phyloP scores from a whole-genome alignment of 2,888 invertebrate species.

The Blastobasis lacticolella region DNA sequence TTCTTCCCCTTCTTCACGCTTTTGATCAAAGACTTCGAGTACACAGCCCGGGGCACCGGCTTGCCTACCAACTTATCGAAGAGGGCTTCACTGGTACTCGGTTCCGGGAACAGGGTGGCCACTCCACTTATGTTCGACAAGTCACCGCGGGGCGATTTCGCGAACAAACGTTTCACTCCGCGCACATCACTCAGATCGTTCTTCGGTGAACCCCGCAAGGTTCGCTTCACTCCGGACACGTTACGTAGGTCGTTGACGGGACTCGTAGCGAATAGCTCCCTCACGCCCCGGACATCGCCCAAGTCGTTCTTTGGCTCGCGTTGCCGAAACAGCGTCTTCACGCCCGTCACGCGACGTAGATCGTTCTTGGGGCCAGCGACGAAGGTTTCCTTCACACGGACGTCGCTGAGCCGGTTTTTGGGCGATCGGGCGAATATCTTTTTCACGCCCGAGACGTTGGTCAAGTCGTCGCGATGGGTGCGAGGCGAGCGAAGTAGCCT shows the following conservation, averaged over 20 bases:
- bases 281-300: constrained; percentile 49
- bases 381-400: constrained; percentile 50
- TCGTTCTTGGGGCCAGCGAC: constrained; percentile 37
- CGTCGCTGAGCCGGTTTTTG: constrained; percentile 40
- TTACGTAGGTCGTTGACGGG: constrained; percentile 44
- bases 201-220: constrained; percentile 30
- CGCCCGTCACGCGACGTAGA: constrained; percentile 30
- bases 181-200: constrained; percentile 47
- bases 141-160: constrained; percentile 13
- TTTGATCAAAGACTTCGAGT: constrained; percentile 43
- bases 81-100: constrained; percentile 19
- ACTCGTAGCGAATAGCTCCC: constrained; percentile 37
- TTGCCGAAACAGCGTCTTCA: constrained; percentile 26
- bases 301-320: constrained; percentile 34
- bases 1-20: constrained; percentile 16
- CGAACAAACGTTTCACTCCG: constrained; percentile 40
- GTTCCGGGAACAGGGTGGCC: constrained; percentile 41
- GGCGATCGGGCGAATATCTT: constrained; percentile 43
- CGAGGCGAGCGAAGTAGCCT: constrained; percentile 34
- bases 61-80: constrained; percentile 45
- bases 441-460: constrained; percentile 52
- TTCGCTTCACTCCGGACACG: constrained; percentile 47
- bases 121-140: constrained; percentile 48
- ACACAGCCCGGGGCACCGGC: constrained; percentile 33
- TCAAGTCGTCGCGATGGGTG: constrained; percentile 46